Percentiles rank a stretch among this genome's conserved stretches.
Evolutionary conservation across 2,888 invertebrate species (phyloP).

Genomic region (Globia sparganii): DNA sequence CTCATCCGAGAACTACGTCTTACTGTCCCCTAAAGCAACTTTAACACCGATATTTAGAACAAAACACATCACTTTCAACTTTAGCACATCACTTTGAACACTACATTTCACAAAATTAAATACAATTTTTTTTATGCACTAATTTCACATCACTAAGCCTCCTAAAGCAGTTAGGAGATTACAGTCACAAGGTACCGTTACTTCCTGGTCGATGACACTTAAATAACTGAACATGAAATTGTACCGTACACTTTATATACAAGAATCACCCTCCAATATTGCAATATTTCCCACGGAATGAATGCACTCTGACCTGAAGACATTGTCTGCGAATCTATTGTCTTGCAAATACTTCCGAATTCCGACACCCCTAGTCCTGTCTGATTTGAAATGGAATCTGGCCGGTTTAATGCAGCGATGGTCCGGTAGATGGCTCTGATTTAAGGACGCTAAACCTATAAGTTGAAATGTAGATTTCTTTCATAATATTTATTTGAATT

Average conservation of each 20-base stretch:
- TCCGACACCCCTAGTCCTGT: constrained; percentile 75
- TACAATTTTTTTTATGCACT: constrained; percentile 9
- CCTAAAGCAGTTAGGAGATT: not conserved
- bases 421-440: constrained; percentile 78
- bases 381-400: constrained; percentile 69
- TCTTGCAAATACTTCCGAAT: constrained; percentile 83
- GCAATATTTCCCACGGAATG: constrained; percentile 80
- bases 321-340: constrained; percentile 84
- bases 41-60: not conserved
- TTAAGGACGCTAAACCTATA: constrained; percentile 2
- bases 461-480: not conserved
- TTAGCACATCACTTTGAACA: constrained; percentile 6
- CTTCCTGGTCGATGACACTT: constrained; percentile 83
- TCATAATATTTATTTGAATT: not conserved
- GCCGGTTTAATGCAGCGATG: constrained; percentile 69
- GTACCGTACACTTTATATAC: constrained; percentile 83
- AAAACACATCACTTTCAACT: constrained; percentile 9
- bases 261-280: constrained; percentile 80
- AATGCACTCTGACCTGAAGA: constrained; percentile 82
- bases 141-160: constrained; percentile 5
- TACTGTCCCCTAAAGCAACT: not conserved
- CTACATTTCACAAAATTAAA: not conserved
- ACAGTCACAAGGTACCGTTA: constrained; percentile 70
- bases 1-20: not conserved
- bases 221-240: constrained; percentile 82